Evolutionary conservation across 1,140 invertebrate species (phyloP).

Genomic region (Drosophila repleta): DNA sequence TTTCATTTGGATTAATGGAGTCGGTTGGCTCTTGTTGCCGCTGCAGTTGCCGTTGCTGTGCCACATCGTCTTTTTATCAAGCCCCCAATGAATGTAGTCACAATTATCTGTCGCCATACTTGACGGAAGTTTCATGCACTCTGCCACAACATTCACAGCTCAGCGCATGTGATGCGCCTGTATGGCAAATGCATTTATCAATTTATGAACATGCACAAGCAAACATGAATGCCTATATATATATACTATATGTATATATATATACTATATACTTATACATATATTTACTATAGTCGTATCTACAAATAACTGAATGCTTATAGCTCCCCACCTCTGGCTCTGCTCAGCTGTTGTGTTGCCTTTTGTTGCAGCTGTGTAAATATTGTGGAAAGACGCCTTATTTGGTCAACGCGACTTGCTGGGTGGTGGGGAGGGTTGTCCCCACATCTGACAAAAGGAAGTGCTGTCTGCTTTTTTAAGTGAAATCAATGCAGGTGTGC

Average conservation of each 20-base stretch:
- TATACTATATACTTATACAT: background rate
- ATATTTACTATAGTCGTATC: slow-evolving; percentile 1
- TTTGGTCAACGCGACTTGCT: slow-evolving; percentile 44
- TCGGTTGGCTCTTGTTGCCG: slow-evolving; percentile 6
- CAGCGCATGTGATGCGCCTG: background rate
- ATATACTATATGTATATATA: background rate
- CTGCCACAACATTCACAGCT: slow-evolving; percentile 41
- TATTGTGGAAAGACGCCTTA: slow-evolving; percentile 53
- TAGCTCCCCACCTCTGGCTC: background rate
- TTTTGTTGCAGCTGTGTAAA: slow-evolving; percentile 56
- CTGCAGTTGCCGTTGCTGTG: background rate
- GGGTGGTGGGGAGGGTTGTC: background rate
- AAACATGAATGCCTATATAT: slow-evolving; percentile 12
- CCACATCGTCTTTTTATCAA: slow-evolving; percentile 24
- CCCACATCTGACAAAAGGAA: slow-evolving; percentile 58
- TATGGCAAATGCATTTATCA: slow-evolving; percentile 32
- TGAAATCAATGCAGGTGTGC: slow-evolving; percentile 68
- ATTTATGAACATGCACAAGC: slow-evolving; percentile 52
- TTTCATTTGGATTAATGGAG: slow-evolving; percentile 4
- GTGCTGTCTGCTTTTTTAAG: slow-evolving; percentile 33
- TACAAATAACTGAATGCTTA: slow-evolving; percentile 13
- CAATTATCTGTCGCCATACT: slow-evolving; percentile 55
- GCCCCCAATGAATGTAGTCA: slow-evolving; percentile 19
- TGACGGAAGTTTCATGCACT: slow-evolving; percentile 64
- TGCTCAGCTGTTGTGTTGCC: background rate